Conservation (phyloP, 2,113 vertebrate genomes). For the Gila orcuttii region DNA sequence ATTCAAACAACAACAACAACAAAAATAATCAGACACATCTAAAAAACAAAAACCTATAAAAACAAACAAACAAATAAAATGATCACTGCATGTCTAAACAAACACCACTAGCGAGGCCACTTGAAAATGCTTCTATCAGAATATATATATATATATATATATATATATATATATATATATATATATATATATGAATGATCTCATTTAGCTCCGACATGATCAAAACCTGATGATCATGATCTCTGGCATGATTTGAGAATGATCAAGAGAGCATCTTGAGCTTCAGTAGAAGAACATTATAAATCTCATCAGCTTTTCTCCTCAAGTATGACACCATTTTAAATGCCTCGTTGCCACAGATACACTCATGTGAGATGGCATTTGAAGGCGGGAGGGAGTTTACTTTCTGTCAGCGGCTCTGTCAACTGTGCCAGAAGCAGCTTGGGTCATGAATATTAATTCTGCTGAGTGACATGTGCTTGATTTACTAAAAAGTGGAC, state of each 20-base stretch:
- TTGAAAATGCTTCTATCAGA: not conserved
- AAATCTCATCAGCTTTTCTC: conserved; percentile 10
- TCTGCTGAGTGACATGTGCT: not conserved
- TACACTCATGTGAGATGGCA: not conserved
- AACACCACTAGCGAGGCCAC: too few relatives aligned
- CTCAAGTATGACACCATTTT: conserved; percentile 14
- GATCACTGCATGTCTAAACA: not conserved
- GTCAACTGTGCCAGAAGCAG: conserved; percentile 18
- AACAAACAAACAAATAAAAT: not conserved
- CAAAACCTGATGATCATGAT: not conserved
- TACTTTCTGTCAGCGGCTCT: conserved; percentile 17
- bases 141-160: not conserved
- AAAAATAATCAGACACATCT: too few relatives aligned
- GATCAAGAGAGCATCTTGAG: not conserved
- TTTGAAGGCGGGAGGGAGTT: conserved; percentile 27
- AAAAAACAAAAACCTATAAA: too few relatives aligned
- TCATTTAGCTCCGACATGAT: not conserved
- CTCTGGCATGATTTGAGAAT: not conserved
- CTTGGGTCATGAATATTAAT: conserved; percentile 31
- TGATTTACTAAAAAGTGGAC: not conserved
- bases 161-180: too few relatives aligned
- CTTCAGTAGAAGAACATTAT: not conserved
- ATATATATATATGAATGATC: not conserved
- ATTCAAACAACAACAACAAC: too few relatives aligned
- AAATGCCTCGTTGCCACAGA: conserved; percentile 4